These are phyloP conservation scores for Iphiclides podalirius DNA, from an alignment of 2,888 invertebrate species.

Conservation along the genomic window DNA sequence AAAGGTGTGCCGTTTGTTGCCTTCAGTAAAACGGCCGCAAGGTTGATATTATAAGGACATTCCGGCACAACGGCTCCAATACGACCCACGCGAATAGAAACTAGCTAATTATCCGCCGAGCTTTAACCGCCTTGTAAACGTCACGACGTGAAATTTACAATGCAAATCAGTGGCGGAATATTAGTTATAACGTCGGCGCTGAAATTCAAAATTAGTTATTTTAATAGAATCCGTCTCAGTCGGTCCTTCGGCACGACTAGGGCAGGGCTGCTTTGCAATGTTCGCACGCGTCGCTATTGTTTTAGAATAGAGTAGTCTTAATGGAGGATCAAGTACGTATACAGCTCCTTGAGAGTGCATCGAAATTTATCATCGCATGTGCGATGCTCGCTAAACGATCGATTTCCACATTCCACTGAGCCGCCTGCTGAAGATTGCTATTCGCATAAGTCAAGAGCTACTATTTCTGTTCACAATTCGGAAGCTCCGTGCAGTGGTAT, in stretches of 20 bases:
- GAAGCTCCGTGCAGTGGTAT: conserved; percentile 62
- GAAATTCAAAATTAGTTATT: conserved; percentile 78
- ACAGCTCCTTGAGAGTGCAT: conserved; percentile 25
- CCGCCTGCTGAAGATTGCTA: conserved; percentile 56
- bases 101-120: conserved; percentile 76
- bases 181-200: conserved; percentile 74
- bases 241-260: conserved; percentile 67
- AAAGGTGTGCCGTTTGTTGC: conserved; percentile 34
- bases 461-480: conserved; percentile 61
- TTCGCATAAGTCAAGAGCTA: conserved; percentile 61
- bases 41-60: conserved; percentile 58
- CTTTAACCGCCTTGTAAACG: conserved; percentile 69
- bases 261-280: conserved; percentile 66
- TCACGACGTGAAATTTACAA: conserved; percentile 75
- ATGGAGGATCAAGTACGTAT: conserved; percentile 77
- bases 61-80: conserved; percentile 46
- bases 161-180: conserved; percentile 77
- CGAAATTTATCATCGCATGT: conserved; percentile 52
- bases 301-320: conserved; percentile 46
- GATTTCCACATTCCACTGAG: conserved; percentile 59
- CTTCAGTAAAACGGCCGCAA: conserved; percentile 40
- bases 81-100: conserved; percentile 71
- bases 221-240: conserved; percentile 77
- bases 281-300: conserved; percentile 44
- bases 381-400: conserved; percentile 57